Percentiles rank a stretch among this genome's conserved stretches.
Evolutionary conservation across 2,113 vertebrate genomes (phyloP).

Genomic region (Acanthochromis polyacanthus): DNA sequence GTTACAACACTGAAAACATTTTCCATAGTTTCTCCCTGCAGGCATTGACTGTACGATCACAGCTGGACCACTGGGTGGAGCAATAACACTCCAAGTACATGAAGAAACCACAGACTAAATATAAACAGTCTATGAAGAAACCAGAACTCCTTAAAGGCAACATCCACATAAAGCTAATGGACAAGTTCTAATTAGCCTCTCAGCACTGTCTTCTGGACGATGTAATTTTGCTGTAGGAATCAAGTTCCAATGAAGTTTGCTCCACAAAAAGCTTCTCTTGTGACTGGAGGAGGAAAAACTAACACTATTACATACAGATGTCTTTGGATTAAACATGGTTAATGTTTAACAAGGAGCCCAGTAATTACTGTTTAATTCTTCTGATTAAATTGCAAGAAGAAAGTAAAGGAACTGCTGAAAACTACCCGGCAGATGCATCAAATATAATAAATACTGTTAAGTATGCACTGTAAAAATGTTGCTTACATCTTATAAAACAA

Average conservation of each 20-base stretch:
- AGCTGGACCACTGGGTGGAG: constrained; percentile 66
- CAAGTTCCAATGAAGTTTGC: neutral
- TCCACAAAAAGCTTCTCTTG: neutral
- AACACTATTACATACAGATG: neutral
- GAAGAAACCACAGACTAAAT: neutral
- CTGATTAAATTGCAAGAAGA: neutral
- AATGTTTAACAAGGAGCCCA: neutral
- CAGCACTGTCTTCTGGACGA: neutral
- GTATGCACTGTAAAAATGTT: neutral
- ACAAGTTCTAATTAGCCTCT: neutral
- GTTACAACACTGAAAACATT: neutral
- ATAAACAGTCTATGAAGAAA: neutral
- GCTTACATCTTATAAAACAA: too few species aligned
- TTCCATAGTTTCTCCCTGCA: neutral
- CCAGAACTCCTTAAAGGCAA: neutral
- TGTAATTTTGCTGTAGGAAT: neutral
- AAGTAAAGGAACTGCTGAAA: neutral
- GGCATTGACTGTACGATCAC: constrained; percentile 20
- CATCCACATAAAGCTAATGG: neutral
- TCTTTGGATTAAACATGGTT: neutral
- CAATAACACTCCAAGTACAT: constrained; percentile 28
- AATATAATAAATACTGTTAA: too few species aligned
- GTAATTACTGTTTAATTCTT: neutral
- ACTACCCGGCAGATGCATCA: neutral
- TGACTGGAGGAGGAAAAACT: too few species aligned